A percentile compares a stretch with the other conserved stretches of the same genome.
These are phyloP conservation scores for Heteractis magnifica DNA, from an alignment of 92 coral and sea anemone species.

Conservation along the genomic window DNA sequence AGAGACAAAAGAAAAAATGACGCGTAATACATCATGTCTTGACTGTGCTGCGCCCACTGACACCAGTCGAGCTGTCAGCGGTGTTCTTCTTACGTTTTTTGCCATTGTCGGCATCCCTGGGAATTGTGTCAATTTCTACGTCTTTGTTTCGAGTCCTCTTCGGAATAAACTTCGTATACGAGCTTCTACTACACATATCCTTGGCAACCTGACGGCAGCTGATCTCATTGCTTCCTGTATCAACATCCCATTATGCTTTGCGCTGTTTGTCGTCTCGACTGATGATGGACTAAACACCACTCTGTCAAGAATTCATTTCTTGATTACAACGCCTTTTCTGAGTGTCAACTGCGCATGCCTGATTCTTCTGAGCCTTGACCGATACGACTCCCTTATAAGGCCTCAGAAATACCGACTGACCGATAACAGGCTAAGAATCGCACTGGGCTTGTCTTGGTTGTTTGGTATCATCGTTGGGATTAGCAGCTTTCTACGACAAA, in stretches of 20 bases:
- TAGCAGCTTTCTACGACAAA: background rate
- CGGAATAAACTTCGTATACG: slow-evolving; percentile 33
- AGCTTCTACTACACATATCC: slow-evolving; percentile 22
- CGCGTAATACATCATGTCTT: background rate
- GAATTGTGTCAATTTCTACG: slow-evolving; percentile 26
- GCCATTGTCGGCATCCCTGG: slow-evolving; percentile 40
- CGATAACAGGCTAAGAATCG: slow-evolving; percentile 9
- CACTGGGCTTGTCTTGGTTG: slow-evolving; percentile 22
- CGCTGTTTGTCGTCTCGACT: slow-evolving; percentile 21
- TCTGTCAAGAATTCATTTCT: slow-evolving; percentile 30
- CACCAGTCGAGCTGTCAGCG: slow-evolving; percentile 32
- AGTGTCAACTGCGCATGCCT: slow-evolving; percentile 31
- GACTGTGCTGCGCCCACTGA: slow-evolving; percentile 25
- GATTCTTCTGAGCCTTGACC: slow-evolving; percentile 35
- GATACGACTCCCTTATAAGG: slow-evolving; percentile 40
- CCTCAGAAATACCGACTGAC: slow-evolving; percentile 33
- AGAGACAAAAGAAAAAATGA: background rate
- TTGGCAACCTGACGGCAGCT: slow-evolving; percentile 44
- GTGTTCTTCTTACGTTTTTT: slow-evolving; percentile 19
- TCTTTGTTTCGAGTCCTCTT: slow-evolving; percentile 23
- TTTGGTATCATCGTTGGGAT: slow-evolving; percentile 12
- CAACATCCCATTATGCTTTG: slow-evolving; percentile 40
- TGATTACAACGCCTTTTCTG: slow-evolving; percentile 28
- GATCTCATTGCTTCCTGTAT: slow-evolving; percentile 39
- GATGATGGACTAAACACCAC: background rate